A percentile compares a stretch with the other conserved stretches of the same genome.
Evolutionary conservation across 2,113 vertebrate genomes (phyloP).

Genomic region (Psettodes erumei): DNA sequence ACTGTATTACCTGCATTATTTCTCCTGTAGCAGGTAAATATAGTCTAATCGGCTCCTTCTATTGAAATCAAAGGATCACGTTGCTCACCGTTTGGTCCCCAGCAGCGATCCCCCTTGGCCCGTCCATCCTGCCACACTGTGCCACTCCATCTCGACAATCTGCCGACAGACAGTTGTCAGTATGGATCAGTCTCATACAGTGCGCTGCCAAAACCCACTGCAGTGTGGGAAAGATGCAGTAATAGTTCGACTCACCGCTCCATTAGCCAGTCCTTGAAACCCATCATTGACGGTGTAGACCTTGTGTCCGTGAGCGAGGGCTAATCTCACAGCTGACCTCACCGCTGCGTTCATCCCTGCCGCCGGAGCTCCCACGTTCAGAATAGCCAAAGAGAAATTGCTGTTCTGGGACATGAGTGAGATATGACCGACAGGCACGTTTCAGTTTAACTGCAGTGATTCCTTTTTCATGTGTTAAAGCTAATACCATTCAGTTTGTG

Average conservation of each 20-base stretch:
- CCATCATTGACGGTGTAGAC: slow-evolving; percentile 89
- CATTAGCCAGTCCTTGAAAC: slow-evolving; percentile 91
- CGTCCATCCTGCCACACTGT: slow-evolving; percentile 92
- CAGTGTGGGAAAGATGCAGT: neutral
- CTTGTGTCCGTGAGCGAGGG: slow-evolving; percentile 88
- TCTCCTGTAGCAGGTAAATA: neutral
- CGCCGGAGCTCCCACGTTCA: slow-evolving; percentile 94
- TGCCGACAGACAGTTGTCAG: slow-evolving; percentile 57
- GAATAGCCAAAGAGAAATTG: slow-evolving; percentile 88
- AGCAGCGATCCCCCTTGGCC: slow-evolving; percentile 94
- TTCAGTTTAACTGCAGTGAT: neutral
- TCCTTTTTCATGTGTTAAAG: neutral
- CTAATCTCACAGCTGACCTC: slow-evolving; percentile 88
- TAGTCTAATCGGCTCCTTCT: no score
- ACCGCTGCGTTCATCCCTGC: slow-evolving; percentile 94
- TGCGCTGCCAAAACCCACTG: neutral
- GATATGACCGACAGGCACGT: neutral
- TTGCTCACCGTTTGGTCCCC: slow-evolving; percentile 93
- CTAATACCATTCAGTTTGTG: neutral
- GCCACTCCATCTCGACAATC: slow-evolving; percentile 90
- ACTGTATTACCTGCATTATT: no score
- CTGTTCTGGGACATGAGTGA: slow-evolving; percentile 67
- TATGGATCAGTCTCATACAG: neutral
- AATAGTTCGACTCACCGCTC: slow-evolving; percentile 79
- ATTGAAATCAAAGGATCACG: neutral